A percentile compares a stretch with the other conserved stretches of the same genome.
Evolutionary conservation across 35 echinoderm and acorn worm species (phyloP).

Genomic region (Amphiura filiformis): DNA sequence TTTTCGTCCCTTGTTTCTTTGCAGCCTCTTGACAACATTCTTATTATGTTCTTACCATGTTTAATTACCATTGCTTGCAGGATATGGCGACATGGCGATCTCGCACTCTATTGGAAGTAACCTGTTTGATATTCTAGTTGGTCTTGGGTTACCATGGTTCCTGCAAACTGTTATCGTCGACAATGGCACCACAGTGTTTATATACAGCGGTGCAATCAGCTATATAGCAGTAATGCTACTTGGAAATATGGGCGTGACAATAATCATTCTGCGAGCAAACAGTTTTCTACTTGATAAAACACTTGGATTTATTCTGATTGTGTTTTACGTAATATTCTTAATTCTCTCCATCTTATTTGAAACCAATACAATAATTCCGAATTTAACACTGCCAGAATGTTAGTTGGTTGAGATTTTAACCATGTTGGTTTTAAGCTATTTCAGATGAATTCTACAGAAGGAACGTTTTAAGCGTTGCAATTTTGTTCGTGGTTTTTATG

Average conservation of each 20-base stretch:
- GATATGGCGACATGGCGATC: slow-evolving; percentile 88
- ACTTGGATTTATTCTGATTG: slow-evolving; percentile 37
- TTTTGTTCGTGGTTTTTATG: too few relatives aligned
- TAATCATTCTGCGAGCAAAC: slow-evolving; percentile 24
- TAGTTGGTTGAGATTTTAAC: too few relatives aligned
- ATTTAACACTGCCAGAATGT: slow-evolving; percentile 58
- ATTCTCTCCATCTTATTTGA: slow-evolving; percentile 71
- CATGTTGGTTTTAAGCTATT: too few relatives aligned
- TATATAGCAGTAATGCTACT: slow-evolving; percentile 61
- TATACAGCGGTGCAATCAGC: slow-evolving; percentile 53
- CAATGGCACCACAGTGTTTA: slow-evolving; percentile 17
- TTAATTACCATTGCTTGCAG: slow-evolving; percentile 25
- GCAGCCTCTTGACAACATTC: too few relatives aligned
- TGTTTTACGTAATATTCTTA: slow-evolving; percentile 57
- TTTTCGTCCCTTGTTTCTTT: too few relatives aligned
- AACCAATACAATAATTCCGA: slow-evolving; percentile 58
- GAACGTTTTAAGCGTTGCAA: too few relatives aligned
- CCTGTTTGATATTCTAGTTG: slow-evolving; percentile 88
- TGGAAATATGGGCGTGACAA: slow-evolving; percentile 35
- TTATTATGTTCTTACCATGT: too few relatives aligned
- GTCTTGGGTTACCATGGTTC: slow-evolving; percentile 93
- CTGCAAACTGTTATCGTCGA: slow-evolving; percentile 60
- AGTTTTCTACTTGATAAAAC: slow-evolving; percentile 52
- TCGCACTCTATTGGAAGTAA: slow-evolving; percentile 96
- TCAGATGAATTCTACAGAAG: too few relatives aligned